These are phyloP conservation scores for Nicator chloris DNA, from an alignment of 2,113 vertebrate species.

Conservation along the genomic window DNA sequence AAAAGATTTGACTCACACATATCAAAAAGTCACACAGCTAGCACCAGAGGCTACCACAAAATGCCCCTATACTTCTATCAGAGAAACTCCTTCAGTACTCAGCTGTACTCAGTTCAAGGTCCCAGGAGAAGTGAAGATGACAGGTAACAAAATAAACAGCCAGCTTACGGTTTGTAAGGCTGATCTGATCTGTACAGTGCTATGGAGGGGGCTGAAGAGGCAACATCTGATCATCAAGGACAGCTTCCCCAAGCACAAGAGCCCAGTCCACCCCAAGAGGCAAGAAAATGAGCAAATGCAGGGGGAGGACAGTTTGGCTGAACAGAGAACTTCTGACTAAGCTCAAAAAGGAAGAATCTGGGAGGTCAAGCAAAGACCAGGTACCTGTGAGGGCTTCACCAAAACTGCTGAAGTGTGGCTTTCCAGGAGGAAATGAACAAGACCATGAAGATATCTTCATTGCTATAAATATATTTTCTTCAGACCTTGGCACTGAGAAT, in stretches of 20 bases:
- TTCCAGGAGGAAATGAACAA: not conserved
- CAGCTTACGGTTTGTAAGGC: not conserved
- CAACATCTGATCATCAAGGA: not conserved
- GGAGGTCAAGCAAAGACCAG: not conserved
- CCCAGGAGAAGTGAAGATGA: not conserved
- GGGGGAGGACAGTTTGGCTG: not conserved
- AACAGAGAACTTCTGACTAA: not conserved
- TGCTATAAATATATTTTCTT: not conserved
- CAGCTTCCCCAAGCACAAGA: not conserved
- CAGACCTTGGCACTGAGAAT: not conserved
- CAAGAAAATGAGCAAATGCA: not conserved
- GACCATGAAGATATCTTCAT: not conserved
- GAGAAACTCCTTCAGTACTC: not conserved
- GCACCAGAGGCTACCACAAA: not conserved
- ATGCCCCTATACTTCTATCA: not conserved
- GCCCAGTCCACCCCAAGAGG: not conserved
- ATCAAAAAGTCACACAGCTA: not conserved
- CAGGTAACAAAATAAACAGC: not conserved
- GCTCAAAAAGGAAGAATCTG: not conserved
- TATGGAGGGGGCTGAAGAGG: not conserved
- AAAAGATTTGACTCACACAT: not conserved
- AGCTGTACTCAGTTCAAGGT: not conserved
- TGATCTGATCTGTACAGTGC: not conserved
- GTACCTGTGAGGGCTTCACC: not conserved
- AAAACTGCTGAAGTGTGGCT: not conserved